Evolutionary conservation across 37 sponge, comb jelly and placozoan genomes (phyloP), one percentile per base, ranked within the genome.

Genomic region (Beroe ovata): DNA sequence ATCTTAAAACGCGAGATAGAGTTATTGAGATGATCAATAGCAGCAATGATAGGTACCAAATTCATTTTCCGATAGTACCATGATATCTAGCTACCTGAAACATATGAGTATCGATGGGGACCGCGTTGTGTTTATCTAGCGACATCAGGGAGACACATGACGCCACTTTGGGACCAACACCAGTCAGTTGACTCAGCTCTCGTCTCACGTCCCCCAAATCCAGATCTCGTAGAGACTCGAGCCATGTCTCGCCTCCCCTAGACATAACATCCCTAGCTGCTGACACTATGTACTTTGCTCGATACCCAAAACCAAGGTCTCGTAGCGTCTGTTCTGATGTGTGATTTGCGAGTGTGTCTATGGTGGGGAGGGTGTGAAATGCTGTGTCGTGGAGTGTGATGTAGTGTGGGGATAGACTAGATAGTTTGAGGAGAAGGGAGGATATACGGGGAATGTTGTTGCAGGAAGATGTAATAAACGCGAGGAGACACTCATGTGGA

Each of bases 111-210:
- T 97, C 97, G n/a, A 97, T 91, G 8, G 97, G 97, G 4, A 97
- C 94, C 11, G 94, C 94, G 30, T 93, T 91, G 22, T 90, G 66
- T 58, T 97, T 94, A 64, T 92, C 93, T 40, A 95, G 91, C 11
- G 91, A 92, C 95, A 97, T 97, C 58, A 97, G 88, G 88, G 94
- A 95, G 38, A 97, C 90, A 91, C 97, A 97, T 54, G 95, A 96
- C 19, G 97, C 95, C 39, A 90, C 94, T 88, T 97, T 97, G 16
- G 93, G 89, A 0, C 97, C 97, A 29, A 96, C 93, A 6, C 97
- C 97, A 16, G 94, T 92, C 36, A 96, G 64, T 22, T 60, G 25
- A 61, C 90, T 71, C 64, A 97, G 60, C n/a, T 88, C 64, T 28
- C 32, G 60, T 71, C 89, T 60, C 16, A 94, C 94, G 3, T 93